Evolutionary conservation across 2,797 vertebrate species (phyloP), one percentile per base, ranked within the genome.

Genomic region (Microctenopoma steveboyesi): DNA sequence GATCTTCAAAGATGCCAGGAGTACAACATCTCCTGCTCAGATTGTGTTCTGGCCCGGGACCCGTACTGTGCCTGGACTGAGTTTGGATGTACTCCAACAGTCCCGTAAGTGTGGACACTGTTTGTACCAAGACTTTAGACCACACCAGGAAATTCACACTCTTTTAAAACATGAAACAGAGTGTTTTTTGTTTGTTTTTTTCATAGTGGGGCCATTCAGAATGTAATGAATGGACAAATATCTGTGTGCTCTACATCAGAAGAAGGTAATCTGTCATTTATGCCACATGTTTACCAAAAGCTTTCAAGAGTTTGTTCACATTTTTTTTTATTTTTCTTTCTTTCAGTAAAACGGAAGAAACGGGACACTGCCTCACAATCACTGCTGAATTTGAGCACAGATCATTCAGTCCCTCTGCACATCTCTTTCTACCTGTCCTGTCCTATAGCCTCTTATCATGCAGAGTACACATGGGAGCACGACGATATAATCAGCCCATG

Each of bases 31-130:
- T 93, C 91, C 46, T 95, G 94, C 70, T 62, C 64, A 33, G 88
- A 90, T 0, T 95, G 94, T 59, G 88, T 95, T 49, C 85, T 95
- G 77, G 91, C 94, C 3, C 90, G 90, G 7, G 94, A 95, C 48
- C 94, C 94, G 0, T 94, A 94, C 86, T 95, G 94, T 61, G 88
- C 91, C 18, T 95, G 94, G 94, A 91, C 88, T 1, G 0, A 66
- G 33, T 47, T 10, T 40, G 89, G 89, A 64, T 95, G 94, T 79
- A 70, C 28, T 2, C 72, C 91, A 0, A 83, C 86, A 64, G 68
- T 65, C 15, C 57, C 1, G 93, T 94, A 85, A 85, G 87, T 78
- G 10, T 42, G 28, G 14, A 65, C n/a, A 10, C 13, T 15, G 3
- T 57, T 54, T 10, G 33, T 16, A 59, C 25, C 22, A 43, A 55